A percentile compares a stretch with the other conserved stretches of the same genome.
These are phyloP conservation scores for Ardeotis arabs DNA, from an alignment of 2,113 vertebrate genomes.

Conservation along the genomic window DNA sequence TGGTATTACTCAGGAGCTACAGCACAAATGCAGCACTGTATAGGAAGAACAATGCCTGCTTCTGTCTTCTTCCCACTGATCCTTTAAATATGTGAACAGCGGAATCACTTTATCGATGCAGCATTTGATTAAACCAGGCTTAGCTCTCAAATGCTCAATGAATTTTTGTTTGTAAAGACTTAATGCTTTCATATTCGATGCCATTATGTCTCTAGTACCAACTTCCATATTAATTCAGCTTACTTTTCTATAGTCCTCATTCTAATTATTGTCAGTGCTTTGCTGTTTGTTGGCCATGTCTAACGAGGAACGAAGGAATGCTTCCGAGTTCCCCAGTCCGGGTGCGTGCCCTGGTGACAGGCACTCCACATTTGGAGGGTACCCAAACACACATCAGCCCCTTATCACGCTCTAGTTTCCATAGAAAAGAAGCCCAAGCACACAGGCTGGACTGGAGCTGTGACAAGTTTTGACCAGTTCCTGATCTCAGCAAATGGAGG, in stretches of 20 bases:
- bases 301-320: background rate
- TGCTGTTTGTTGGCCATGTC: background rate
- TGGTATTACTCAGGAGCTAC: background rate
- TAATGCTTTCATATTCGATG: background rate
- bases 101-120: conserved; percentile 29
- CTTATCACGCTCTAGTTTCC: background rate
- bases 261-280: background rate
- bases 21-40: conserved; percentile 2
- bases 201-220: background rate
- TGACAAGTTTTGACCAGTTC: background rate
- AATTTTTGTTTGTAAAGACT: conserved; percentile 38
- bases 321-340: background rate
- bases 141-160: conserved; percentile 16
- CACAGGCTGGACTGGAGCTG: background rate
- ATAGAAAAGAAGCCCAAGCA: background rate
- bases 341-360: background rate
- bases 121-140: conserved; percentile 49
- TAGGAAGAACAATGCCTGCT: background rate
- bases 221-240: conserved; percentile 30
- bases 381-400: background rate
- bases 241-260: background rate
- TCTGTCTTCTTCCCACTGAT: conserved; percentile 15
- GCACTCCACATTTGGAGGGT: background rate
- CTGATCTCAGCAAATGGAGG: background rate
- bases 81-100: conserved; percentile 30